Base-by-base conservation (phyloP, 2,888 invertebrate genomes). In the Protophormia terraenovae region DNA sequence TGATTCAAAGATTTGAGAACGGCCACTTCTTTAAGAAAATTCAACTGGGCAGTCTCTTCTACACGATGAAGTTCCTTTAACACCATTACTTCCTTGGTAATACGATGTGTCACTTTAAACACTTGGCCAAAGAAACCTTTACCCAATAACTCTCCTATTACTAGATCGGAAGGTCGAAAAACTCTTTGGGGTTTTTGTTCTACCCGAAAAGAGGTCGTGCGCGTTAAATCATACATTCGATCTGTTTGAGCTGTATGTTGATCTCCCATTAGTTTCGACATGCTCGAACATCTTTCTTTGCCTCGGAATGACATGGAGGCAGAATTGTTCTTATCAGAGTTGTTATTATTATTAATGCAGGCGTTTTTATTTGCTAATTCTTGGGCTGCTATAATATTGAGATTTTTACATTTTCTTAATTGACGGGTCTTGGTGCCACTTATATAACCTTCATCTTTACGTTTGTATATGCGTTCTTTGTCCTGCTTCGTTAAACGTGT, bases 111-210 rank as follows among this genome's bases (percentile, higher is more conserved):
- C 77, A 98, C 98, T 93, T 97, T 96, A 92, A 95, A 97, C 81
- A 97, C 97, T 92, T 98, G 97, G 1, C 98, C 98, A 93, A 98
- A 98, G 93, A 98, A 98, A 0, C 98, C 98, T 89, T 97, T 96
- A 3, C 98, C 98, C 14, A 98, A 93, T 5, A 98, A 94, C 91
- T 98, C 98, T 45, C 98, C 98, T 93, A 96, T 94, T 0, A 98
- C 95, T 71, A 98, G 93, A 93, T 98, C 98, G 24, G 96, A 95
- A n/a, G 98, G 97, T 3, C 98, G 95, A 93, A 98, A 98, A 83
- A 98, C 97, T 76, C 97, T 94, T 93, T 94, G 94, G 0, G 93
- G 92, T 79, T 94, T 93, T 93, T 95, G 93, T 38, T 93, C 93
- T 1, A 93, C 92, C 0, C 97, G 95, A 93, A 98, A 98, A 0